Base-by-base conservation (phyloP, 2,888 invertebrate genomes). In the Drosophila barbarae region DNA sequence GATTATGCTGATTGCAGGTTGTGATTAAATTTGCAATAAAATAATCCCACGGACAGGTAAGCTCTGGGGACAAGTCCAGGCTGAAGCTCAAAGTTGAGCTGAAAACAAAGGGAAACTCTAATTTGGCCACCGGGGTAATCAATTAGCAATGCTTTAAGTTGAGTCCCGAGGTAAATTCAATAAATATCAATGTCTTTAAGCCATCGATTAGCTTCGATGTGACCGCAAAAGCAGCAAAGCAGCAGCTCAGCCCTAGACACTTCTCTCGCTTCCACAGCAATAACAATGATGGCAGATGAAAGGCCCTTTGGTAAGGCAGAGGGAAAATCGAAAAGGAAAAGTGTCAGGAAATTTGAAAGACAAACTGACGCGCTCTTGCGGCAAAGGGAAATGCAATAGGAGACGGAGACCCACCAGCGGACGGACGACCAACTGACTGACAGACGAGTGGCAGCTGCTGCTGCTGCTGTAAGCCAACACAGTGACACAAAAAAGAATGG, bases 21-120 rank as follows among this genome's bases (percentile, higher is more conserved):
- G 76, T 76, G 86, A 82, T 84, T 85, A 86, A 85, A 79, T 76
- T 84, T 79, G 73, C 74, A 74, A 73, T 74, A 70, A 74, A 76
- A 74, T 73, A 68, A 73, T 61, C 76, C 69, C 50, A 46, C 34
- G 46, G 58, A 67, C 76, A 61, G 61, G 39, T 42, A 52, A 41
- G 53, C 75, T 59, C 75, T 26, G 13, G 83, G 77, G 70, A 32
- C 18, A 72, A 46, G 54, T 1, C 23, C 56, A 30, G 30, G 32
- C 50, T 41, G 52, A 44, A 39, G 38, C 52, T 42, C 57, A 71
- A 55, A 42, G 73, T 63, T 53, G 36, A 58, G 60, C 32, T 32
- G 50, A 47, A 61, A 60, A 52, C 63, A 63, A 63, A 52, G 53
- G 42, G 26, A 52, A 63, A 28, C 42, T 38, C 44, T 38, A 63